phyloP scores from a whole-genome alignment of 64 coral and sea anemone species.

The Dendrophyllia cribrosa region DNA sequence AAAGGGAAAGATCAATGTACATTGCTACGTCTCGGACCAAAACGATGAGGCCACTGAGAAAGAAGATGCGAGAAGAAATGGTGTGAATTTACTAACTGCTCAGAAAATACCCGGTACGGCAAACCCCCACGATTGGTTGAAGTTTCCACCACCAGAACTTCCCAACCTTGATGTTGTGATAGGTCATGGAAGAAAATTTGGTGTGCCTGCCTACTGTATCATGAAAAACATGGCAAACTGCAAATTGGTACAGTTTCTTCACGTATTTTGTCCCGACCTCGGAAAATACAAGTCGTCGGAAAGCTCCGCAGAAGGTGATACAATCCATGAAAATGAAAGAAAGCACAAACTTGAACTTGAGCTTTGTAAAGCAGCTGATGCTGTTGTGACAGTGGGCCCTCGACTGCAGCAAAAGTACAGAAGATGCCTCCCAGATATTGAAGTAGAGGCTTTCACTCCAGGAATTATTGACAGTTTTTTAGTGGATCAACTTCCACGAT shows the following conservation, averaged over 20 bases:
- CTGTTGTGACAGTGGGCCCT: constrained; percentile 35
- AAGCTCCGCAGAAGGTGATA: too few relatives aligned
- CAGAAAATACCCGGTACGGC: background rate
- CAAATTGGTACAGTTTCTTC: constrained; percentile 47
- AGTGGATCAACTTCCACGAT: background rate
- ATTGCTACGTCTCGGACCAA: constrained; percentile 48
- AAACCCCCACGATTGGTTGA: background rate
- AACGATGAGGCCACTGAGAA: background rate
- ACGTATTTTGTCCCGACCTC: too few relatives aligned
- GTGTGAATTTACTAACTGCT: background rate
- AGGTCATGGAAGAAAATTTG: constrained; percentile 45
- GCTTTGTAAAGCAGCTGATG: background rate
- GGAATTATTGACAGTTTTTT: constrained; percentile 14
- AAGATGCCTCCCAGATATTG: background rate
- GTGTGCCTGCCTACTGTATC: background rate
- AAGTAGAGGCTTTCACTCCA: constrained; percentile 34
- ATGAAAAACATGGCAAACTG: background rate
- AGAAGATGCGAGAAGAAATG: background rate
- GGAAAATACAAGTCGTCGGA: too few relatives aligned
- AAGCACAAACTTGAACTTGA: constrained; percentile 36
- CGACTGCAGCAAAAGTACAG: constrained; percentile 27
- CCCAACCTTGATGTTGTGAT: constrained; percentile 9
- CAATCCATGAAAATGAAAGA: constrained; percentile 10
- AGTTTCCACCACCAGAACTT: constrained; percentile 1
- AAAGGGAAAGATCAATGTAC: background rate